phyloP scores from a whole-genome alignment of 1,140 invertebrate species.

The Eulimnadia texana region DNA sequence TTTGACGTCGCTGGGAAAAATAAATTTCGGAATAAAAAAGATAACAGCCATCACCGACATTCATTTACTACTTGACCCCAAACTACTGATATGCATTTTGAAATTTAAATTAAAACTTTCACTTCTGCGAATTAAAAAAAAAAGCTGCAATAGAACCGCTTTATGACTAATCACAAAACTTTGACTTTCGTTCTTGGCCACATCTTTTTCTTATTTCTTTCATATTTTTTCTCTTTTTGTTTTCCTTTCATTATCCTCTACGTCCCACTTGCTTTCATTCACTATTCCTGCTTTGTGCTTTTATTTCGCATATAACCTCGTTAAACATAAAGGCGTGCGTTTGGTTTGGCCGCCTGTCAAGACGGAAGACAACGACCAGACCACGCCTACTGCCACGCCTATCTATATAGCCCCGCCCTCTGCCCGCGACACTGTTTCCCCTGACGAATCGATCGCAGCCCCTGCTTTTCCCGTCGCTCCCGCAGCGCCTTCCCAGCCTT shows the following conservation, averaged over 20 bases:
- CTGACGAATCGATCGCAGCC: background rate
- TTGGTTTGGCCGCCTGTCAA: conserved; percentile 6
- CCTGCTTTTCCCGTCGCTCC: background rate
- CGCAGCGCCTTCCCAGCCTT: background rate
- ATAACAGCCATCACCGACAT: too few species aligned
- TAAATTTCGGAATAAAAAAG: too few species aligned
- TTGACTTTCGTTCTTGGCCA: too few species aligned
- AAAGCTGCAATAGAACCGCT: too few species aligned
- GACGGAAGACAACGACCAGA: conserved; percentile 6
- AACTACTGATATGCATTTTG: too few species aligned
- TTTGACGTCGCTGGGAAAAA: too few species aligned
- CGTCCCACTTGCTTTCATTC: background rate
- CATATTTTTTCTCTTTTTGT: conserved; percentile 1
- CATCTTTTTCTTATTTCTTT: conserved; percentile 7
- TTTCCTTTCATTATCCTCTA: background rate
- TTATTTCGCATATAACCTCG: too few species aligned
- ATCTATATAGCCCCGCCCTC: background rate
- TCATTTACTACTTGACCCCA: too few species aligned
- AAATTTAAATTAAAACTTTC: too few species aligned
- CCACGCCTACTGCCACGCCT: background rate
- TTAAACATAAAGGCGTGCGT: background rate
- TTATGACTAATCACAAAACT: too few species aligned
- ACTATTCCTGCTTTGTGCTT: background rate
- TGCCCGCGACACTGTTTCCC: background rate
- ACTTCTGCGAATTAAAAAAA: background rate